Conservation (phyloP, 2,113 vertebrate species). For the Scalopus aquaticus region DNA sequence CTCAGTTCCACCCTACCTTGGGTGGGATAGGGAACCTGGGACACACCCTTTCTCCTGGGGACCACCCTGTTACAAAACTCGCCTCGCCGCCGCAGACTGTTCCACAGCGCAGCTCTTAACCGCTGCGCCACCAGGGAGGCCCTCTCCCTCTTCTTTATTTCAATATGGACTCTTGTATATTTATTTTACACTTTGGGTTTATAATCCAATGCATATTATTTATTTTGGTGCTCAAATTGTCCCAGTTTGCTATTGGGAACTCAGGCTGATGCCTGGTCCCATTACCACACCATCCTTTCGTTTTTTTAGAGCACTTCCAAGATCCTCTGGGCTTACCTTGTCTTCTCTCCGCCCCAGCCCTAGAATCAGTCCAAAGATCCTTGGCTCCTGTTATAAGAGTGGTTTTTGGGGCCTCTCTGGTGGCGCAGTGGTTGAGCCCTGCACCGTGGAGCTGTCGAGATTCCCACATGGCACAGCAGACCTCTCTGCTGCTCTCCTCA, state of each 20-base stretch:
- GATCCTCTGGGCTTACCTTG: background rate
- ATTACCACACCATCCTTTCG: background rate
- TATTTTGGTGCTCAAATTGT: background rate
- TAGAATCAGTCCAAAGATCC: conserved; percentile 7
- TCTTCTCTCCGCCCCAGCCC: background rate
- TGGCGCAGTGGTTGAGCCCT: too few relatives aligned
- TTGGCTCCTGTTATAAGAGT: background rate
- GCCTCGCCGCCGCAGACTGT: too few relatives aligned
- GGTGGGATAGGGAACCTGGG: too few relatives aligned
- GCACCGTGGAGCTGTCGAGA: too few relatives aligned
- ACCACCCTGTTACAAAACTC: too few relatives aligned
- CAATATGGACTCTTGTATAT: background rate
- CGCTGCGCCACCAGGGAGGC: too few relatives aligned
- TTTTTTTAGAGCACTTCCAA: background rate
- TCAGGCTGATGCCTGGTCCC: background rate
- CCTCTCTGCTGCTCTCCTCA: too few relatives aligned
- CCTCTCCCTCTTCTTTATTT: too few relatives aligned
- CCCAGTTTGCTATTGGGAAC: background rate
- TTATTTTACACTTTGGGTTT: background rate
- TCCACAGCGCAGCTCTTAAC: too few relatives aligned
- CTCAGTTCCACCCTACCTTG: too few relatives aligned
- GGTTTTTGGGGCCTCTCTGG: conserved; percentile 3
- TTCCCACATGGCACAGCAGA: too few relatives aligned
- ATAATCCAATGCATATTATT: background rate
- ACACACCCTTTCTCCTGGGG: too few relatives aligned